These are phyloP conservation scores for Mycogona germanica DNA, from an alignment of 2,888 invertebrate species.

Conservation along the genomic window DNA sequence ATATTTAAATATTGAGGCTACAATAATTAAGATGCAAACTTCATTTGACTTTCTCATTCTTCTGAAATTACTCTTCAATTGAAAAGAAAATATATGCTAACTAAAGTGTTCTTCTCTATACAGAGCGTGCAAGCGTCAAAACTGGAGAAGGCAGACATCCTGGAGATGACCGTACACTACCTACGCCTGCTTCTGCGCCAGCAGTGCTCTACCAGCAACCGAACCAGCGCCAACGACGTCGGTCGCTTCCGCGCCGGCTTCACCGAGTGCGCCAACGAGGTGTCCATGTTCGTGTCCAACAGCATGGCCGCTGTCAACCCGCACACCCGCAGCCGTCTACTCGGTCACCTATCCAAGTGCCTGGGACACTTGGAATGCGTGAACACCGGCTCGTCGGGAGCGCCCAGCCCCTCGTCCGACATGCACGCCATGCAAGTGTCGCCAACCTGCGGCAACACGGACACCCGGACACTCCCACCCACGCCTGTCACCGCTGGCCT, in stretches of 20 bases:
- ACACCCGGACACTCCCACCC: no score
- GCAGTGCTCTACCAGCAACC: background rate
- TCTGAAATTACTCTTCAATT: no score
- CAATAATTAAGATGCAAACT: no score
- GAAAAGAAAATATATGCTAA: no score
- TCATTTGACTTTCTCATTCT: no score
- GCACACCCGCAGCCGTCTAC: background rate
- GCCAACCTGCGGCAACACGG: no score
- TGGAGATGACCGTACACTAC: conserved; percentile 11
- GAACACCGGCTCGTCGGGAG: background rate
- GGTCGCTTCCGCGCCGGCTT: conserved; percentile 11
- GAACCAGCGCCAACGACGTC: background rate
- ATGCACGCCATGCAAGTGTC: no score
- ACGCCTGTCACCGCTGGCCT: no score
- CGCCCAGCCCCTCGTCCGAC: no score
- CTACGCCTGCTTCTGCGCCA: background rate
- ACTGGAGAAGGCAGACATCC: conserved; percentile 12
- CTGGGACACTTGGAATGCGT: background rate
- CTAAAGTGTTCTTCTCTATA: no score
- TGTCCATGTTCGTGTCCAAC: conserved; percentile 6
- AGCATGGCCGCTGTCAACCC: background rate
- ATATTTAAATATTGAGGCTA: no score
- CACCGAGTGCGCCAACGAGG: conserved; percentile 11
- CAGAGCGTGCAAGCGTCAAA: conserved; percentile 11
- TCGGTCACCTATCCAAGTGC: conserved; percentile 5